Base-by-base conservation (phyloP, 1,140 invertebrate genomes). In the Drosophila ercepeae region DNA sequence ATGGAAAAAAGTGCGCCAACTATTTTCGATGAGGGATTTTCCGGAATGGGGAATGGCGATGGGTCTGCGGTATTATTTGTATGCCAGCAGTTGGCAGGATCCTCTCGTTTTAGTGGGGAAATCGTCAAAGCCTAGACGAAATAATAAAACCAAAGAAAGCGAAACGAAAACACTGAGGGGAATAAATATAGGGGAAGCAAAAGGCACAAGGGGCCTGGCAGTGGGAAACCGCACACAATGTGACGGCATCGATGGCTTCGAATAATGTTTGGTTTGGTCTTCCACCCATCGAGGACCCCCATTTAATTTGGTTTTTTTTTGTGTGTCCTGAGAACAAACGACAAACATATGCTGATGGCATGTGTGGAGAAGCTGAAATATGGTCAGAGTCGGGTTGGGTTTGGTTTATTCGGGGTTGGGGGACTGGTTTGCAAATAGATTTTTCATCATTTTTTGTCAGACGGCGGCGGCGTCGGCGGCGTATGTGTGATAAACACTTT, bases 371-470 rank as follows among this genome's bases (percentile, higher is more conserved):
- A n/a, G 51, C 57, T 69, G 34, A 60, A 83, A 69, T 81, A 81
- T 59, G 58, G 42, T 49, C 55, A 68, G 59, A 44, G 65, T 58
- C 27, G 25, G 19, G 21, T 4, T 34, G 27, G 13, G 19, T 29
- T 4, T 34, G 27, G 13, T 19, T 49, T 23, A 18, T 49, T 25
- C 18, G 9, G 52, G 16, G 8, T 9, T 11, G 21, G 32, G 39
- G 13, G 44, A 45, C 39, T 64, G 58, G 53, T 51, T 76, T 68
- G 51, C 72, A 84, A 81, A 84, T 86, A 84, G 82, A 84, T 81
- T 86, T 86, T 86, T 86, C 81, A 84, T 84, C 72, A 84, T 86
- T 63, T 86, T 68, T 79, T 61, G 59, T 78, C 36, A 71, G 78
- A 75, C 75, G n/a, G n/a, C n/a, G n/a, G n/a, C n/a, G n/a, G n/a